Percentiles rank a stretch among this genome's conserved stretches.
phyloP scores from a whole-genome alignment of 2,797 vertebrate species.

The Loriculus beryllinus region DNA sequence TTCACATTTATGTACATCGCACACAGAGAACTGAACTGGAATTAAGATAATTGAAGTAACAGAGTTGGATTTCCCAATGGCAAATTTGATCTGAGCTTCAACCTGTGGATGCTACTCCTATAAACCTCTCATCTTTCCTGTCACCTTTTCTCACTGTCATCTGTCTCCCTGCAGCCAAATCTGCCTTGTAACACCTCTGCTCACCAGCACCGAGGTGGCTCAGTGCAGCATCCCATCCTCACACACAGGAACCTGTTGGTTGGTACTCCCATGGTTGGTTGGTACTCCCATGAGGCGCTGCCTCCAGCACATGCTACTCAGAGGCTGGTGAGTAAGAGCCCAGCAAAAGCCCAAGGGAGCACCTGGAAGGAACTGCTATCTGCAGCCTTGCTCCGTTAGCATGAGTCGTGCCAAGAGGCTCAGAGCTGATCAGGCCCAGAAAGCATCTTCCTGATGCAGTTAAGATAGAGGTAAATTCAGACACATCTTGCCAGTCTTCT shows the following conservation, averaged over 20 bases:
- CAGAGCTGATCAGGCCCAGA: background rate
- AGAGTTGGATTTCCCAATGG: background rate
- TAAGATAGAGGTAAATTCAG: constrained; percentile 26
- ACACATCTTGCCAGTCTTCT: background rate
- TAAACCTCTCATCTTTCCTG: background rate
- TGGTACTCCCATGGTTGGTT: no score
- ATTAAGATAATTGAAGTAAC: background rate
- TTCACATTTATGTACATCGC: background rate
- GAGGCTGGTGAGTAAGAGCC: background rate
- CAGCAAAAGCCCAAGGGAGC: background rate
- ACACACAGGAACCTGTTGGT: rapidly evolving
- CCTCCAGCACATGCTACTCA: background rate
- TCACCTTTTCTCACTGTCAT: background rate
- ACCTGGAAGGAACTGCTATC: background rate
- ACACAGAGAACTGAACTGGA: background rate
- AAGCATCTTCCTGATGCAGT: constrained; percentile 19
- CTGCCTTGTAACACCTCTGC: background rate
- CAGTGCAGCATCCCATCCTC: background rate
- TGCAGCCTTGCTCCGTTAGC: background rate
- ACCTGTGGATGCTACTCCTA: background rate
- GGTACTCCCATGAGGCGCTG: rapidly evolving
- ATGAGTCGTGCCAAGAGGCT: background rate
- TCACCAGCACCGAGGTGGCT: background rate
- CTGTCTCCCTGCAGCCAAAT: background rate
- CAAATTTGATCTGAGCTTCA: background rate